Evolutionary conservation across 1,140 invertebrate genomes (phyloP).

Genomic region (Artemia franciscana): DNA sequence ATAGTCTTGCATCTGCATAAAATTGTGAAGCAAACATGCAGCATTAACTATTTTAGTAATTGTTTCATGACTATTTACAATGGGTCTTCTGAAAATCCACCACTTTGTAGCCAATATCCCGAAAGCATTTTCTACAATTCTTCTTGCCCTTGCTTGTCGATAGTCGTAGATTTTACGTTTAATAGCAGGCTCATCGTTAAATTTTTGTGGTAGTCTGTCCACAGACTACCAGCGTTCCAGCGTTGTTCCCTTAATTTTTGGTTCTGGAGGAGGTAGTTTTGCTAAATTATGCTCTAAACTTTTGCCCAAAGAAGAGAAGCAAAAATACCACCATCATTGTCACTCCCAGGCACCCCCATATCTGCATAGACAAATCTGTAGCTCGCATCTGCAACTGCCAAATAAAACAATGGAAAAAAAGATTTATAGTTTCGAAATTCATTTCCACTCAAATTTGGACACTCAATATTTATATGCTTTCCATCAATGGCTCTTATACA

Average conservation of each 20-base stretch:
- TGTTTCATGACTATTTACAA: neutral
- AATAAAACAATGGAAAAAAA: slow-evolving; percentile 25
- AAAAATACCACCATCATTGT: slow-evolving; percentile 20
- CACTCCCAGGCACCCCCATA: slow-evolving; percentile 22
- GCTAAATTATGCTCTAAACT: neutral
- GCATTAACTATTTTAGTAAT: neutral
- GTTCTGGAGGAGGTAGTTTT: neutral
- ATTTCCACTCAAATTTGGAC: slow-evolving; percentile 20
- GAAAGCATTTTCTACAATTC: neutral
- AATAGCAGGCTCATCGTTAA: neutral
- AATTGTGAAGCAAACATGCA: neutral
- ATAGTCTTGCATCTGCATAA: neutral
- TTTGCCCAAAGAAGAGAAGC: neutral
- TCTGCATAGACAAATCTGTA: slow-evolving; percentile 23
- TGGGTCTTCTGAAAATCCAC: neutral
- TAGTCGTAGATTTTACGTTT: neutral
- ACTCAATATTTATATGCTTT: slow-evolving; percentile 25
- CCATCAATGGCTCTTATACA: slow-evolving; percentile 24
- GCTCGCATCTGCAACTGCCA: slow-evolving; percentile 24
- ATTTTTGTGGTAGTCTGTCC: neutral
- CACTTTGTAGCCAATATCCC: neutral
- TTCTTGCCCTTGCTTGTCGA: neutral
- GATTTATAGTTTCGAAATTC: slow-evolving; percentile 28
- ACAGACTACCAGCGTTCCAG: no score
- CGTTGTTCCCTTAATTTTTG: neutral